These are phyloP conservation scores for Eretmochelys imbricata DNA, from an alignment of 2,113 vertebrate genomes.

Conservation along the genomic window DNA sequence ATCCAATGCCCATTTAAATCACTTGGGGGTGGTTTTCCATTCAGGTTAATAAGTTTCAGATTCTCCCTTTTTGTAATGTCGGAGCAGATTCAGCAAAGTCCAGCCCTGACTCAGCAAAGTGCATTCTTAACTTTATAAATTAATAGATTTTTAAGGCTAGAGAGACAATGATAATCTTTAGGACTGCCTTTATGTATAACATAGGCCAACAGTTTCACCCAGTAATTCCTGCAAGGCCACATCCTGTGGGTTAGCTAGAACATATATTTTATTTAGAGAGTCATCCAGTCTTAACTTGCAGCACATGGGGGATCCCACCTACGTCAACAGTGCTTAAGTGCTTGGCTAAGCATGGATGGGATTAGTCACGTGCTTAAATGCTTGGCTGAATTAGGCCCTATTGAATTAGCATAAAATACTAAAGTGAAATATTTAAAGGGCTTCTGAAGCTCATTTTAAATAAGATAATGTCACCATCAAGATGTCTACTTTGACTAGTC, in stretches of 20 bases:
- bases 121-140: neutral
- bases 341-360: neutral
- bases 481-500: neutral
- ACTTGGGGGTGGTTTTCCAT: neutral
- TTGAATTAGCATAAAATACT: accelerated
- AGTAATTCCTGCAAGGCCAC: neutral
- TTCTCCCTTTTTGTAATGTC: neutral
- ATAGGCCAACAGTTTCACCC: neutral
- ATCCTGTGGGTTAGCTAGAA: neutral
- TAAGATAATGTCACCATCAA: neutral
- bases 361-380: neutral
- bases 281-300: neutral
- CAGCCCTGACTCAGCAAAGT: neutral
- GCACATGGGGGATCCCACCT: neutral
- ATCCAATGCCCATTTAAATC: neutral
- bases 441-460: neutral
- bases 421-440: neutral
- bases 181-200: accelerated
- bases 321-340: neutral
- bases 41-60: neutral
- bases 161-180: neutral
- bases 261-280: neutral
- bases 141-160: neutral
- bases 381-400: neutral
- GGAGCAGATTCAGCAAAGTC: neutral